phyloP scores from a whole-genome alignment of 2,797 vertebrate species.

The Epinephelus malabaricus region DNA sequence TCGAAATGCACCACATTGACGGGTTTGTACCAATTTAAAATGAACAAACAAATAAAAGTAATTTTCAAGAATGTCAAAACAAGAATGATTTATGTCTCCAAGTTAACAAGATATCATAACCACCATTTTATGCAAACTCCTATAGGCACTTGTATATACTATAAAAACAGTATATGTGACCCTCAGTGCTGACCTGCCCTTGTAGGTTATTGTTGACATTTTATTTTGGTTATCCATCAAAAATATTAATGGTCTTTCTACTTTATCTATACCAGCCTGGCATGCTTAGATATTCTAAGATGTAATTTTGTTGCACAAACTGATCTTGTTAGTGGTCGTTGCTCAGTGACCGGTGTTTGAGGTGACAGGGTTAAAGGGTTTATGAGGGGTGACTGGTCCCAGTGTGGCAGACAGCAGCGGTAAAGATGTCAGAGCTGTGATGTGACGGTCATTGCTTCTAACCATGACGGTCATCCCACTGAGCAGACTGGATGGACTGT shows the following conservation, averaged over 20 bases:
- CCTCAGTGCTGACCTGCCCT: neutral
- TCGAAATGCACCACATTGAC: slow-evolving; percentile 91
- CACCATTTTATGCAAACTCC: neutral
- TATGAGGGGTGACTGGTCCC: slow-evolving; percentile 66
- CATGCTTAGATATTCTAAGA: neutral
- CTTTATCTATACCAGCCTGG: neutral
- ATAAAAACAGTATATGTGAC: neutral
- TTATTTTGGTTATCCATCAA: neutral
- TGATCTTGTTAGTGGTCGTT: slow-evolving; percentile 9
- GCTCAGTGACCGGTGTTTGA: slow-evolving; percentile 34
- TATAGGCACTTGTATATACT: neutral
- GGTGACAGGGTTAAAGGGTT: slow-evolving; percentile 56
- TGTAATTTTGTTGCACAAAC: slow-evolving; percentile 14
- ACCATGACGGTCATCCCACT: slow-evolving; percentile 76
- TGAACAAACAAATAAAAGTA: slow-evolving; percentile 96
- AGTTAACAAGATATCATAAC: neutral
- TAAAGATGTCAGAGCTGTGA: slow-evolving; percentile 77
- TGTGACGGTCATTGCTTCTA: slow-evolving; percentile 76
- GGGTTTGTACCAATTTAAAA: slow-evolving; percentile 96
- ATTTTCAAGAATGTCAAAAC: slow-evolving; percentile 94
- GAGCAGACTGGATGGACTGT: slow-evolving; percentile 59
- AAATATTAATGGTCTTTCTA: too few species aligned
- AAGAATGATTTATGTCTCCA: slow-evolving; percentile 79
- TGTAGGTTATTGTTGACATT: slow-evolving; percentile 1
- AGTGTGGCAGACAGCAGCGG: slow-evolving; percentile 56